These are phyloP conservation scores for Brevimyrus niger DNA, from an alignment of 2,113 vertebrate species.

Conservation along the genomic window DNA sequence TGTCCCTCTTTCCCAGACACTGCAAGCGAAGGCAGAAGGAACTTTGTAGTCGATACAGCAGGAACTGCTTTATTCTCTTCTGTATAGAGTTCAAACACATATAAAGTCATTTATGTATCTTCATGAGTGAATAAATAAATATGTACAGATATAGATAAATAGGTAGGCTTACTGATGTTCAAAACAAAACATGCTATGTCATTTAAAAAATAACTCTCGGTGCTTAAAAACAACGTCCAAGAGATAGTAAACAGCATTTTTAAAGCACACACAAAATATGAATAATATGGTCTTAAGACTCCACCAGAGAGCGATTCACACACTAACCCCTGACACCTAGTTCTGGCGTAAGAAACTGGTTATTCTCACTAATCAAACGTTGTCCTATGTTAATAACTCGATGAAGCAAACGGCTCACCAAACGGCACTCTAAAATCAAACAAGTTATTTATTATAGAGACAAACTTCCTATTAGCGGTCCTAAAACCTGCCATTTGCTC, in stretches of 20 bases:
- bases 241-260: not conserved
- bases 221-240: conserved; percentile 5
- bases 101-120: conserved; percentile 10
- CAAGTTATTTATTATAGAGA: not conserved
- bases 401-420: not conserved
- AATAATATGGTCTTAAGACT: not conserved
- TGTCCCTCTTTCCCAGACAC: not conserved
- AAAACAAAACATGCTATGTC: conserved; percentile 4
- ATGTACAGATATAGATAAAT: not conserved
- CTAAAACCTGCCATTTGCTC: not conserved
- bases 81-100: conserved; percentile 5
- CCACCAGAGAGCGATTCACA: not conserved
- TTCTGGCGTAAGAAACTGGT: not conserved
- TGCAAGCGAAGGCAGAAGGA: not conserved
- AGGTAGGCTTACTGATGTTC: not conserved
- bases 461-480: not conserved
- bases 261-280: not conserved
- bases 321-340: not conserved
- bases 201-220: not conserved
- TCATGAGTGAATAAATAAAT: conserved; percentile 12
- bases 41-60: not conserved
- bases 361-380: not conserved
- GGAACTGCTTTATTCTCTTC: conserved; percentile 12
- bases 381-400: not conserved
- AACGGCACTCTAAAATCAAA: not conserved